Evolutionary conservation across 2,797 vertebrate genomes (phyloP), one percentile per base, ranked within the genome.

Genomic region (Chloroceryle inda): DNA sequence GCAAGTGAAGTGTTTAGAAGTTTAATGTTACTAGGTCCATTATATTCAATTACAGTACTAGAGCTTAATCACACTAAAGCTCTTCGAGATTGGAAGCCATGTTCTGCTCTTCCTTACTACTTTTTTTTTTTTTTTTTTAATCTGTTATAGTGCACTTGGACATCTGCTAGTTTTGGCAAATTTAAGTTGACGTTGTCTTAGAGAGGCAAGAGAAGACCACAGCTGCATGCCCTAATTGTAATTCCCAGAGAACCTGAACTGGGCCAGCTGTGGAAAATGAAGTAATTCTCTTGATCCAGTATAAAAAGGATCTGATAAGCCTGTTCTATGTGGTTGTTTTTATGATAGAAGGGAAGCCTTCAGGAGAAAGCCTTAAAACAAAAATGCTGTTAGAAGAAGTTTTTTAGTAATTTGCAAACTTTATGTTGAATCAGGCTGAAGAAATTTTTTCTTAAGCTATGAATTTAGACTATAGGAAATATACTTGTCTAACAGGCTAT

Each of bases 1-100:
- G 82, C 64, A 94, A 47, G 52, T 72, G 59, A 50, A 56, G 73
- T 52, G 58, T 95, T 95, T 81, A 87, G 42, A 64, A 71, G 91
- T 90, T 88, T 81, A 85, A 89, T 59, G 73, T 85, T 89, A 78
- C 2, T 9, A 50, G 88, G 52, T 47, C 79, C 66, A 93, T 56
- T 37, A 42, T 45, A 22, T 38, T 38, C 63, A 92, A 19, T 68
- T 92, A 82, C 56, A 92, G n/a, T 62, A 52, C 56, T 74, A 53
- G 23, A 75, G 80, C 52, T 96, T 88, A 79, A 85, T 77, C 20
- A 5, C 61, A 61, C 56, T 91, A 87, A 76, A 88, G n/a, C 45
- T 96, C 59, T 81, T 71, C 38, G 52, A 76, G 69, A 71, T 80
- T 88, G 74, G 42, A 93, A 88, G 59, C 64, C 77, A 21, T 42